Percentiles rank a stretch among this genome's conserved stretches.
phyloP scores from a whole-genome alignment of 2,113 vertebrate genomes.

The Pelecanus crispus region DNA sequence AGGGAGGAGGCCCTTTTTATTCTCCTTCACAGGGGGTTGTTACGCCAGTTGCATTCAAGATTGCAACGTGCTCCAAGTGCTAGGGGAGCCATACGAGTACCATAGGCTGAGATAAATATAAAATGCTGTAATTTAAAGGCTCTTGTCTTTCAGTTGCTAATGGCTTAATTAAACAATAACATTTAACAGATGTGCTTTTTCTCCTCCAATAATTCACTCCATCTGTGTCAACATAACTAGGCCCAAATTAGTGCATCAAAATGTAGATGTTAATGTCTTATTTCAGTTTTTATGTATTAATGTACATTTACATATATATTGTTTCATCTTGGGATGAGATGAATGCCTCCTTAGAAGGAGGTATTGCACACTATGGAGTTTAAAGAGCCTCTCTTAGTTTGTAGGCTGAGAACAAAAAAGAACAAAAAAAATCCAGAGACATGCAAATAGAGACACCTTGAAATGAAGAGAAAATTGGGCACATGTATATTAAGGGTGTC shows the following conservation, averaged over 20 bases:
- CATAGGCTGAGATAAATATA: background rate
- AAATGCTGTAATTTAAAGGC: slow-evolving; percentile 39
- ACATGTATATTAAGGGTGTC: background rate
- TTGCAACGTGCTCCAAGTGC: rapidly evolving
- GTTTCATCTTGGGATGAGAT: background rate
- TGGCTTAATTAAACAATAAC: slow-evolving; percentile 64
- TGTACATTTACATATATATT: slow-evolving; percentile 20
- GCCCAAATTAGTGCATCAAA: slow-evolving; percentile 32
- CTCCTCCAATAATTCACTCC: slow-evolving; percentile 51
- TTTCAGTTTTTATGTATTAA: slow-evolving; percentile 19
- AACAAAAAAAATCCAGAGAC: background rate
- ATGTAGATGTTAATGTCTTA: slow-evolving; percentile 30
- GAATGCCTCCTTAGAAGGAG: slow-evolving; percentile 10
- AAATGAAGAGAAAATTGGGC: background rate
- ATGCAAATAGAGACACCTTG: background rate
- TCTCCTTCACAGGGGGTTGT: background rate
- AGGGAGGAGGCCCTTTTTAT: background rate
- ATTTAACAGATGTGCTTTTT: slow-evolving; percentile 53
- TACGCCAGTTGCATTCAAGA: background rate
- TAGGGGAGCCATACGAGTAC: background rate
- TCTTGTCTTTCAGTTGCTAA: slow-evolving; percentile 42
- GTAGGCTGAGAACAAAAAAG: background rate
- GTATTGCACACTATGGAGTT: background rate
- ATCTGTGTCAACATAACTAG: slow-evolving; percentile 47
- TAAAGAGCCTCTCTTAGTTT: background rate